Evolutionary conservation across 2,888 invertebrate species (phyloP).

Genomic region (Bombylius discolor): DNA sequence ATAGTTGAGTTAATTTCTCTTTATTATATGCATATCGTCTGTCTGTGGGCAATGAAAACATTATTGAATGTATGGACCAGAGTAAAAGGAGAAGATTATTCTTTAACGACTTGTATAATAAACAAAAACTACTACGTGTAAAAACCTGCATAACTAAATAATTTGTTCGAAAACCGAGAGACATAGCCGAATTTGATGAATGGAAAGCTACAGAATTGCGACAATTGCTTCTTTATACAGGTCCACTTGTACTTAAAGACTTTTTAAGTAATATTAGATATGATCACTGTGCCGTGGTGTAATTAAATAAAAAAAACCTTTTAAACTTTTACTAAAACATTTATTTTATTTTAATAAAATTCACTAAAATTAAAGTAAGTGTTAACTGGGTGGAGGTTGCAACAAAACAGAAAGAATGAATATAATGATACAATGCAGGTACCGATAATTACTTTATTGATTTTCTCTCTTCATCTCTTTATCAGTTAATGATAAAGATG

Average conservation of each 20-base stretch:
- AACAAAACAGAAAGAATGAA: no score
- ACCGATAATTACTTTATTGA: no score
- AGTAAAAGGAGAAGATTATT: constrained; percentile 1
- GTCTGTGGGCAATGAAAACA: constrained; percentile 9
- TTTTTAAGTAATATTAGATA: not conserved
- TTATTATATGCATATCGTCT: constrained; percentile 7
- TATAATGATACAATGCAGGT: no score
- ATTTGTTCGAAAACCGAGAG: constrained; percentile 10
- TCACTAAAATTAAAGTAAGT: no score
- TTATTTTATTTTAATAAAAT: no score
- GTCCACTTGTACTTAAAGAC: constrained; percentile 7
- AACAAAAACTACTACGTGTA: no score
- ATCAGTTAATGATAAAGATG: no score
- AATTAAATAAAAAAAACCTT: no score
- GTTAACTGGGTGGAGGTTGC: no score
- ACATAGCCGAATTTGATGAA: constrained; percentile 6
- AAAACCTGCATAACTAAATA: constrained; percentile 2
- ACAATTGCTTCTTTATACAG: constrained; percentile 10
- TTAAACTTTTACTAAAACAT: no score
- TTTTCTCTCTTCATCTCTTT: no score
- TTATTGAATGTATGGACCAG: not conserved
- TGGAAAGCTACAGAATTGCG: constrained; percentile 12
- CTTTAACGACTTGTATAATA: not conserved
- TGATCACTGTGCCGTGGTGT: no score
- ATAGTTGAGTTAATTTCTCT: not conserved